Conservation (phyloP, 2,888 invertebrate species). For the Gibbula magus region DNA sequence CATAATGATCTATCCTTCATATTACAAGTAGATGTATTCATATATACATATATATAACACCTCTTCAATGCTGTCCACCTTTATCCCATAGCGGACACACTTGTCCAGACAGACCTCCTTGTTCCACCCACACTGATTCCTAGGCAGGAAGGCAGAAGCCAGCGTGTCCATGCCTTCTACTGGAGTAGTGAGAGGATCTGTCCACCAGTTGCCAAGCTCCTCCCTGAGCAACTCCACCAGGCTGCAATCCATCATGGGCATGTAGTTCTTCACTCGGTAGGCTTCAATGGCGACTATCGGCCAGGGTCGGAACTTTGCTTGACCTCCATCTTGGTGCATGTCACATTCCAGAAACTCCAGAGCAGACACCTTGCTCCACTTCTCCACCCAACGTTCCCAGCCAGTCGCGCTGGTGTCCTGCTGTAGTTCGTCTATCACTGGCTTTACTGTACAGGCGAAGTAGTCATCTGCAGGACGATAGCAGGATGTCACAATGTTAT, state of each 20-base stretch:
- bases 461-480: slow-evolving; percentile 25
- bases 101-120: not conserved
- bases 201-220: not conserved
- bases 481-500: too few species aligned
- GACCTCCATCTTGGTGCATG: not conserved
- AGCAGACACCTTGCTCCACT: slow-evolving; percentile 39
- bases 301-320: slow-evolving; percentile 8
- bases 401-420: slow-evolving; percentile 5
- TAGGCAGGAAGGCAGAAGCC: not conserved
- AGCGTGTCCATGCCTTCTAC: not conserved
- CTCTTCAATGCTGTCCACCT: not conserved
- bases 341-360: slow-evolving; percentile 31
- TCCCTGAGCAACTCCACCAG: not conserved
- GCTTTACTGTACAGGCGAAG: slow-evolving; percentile 27
- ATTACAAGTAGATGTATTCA: too few species aligned
- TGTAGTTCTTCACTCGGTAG: not conserved
- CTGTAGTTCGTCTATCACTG: slow-evolving; percentile 28
- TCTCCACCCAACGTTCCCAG: slow-evolving; percentile 39
- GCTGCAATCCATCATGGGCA: not conserved
- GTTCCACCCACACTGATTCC: not conserved
- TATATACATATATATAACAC: too few species aligned
- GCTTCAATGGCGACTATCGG: not conserved
- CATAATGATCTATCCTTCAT: too few species aligned
- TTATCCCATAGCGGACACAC: not conserved
- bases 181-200: not conserved